phyloP scores from a whole-genome alignment of 2,113 vertebrate species.

The Rhinopomastus cyanomelas region DNA sequence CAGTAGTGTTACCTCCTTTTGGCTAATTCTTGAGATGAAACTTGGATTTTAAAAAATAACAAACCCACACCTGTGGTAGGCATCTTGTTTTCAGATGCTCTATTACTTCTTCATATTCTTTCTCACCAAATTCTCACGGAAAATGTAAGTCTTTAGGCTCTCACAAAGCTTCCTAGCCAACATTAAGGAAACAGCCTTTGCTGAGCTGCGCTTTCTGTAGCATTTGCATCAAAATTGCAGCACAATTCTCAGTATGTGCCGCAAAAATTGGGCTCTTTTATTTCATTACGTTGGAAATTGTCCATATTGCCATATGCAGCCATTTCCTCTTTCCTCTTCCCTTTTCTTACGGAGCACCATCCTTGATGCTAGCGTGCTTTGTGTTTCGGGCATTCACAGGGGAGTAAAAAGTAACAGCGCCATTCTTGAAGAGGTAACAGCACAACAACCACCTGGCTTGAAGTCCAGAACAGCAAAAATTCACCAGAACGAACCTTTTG shows the following conservation, averaged over 20 bases:
- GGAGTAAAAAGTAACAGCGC: conserved; percentile 28
- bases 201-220: conserved; percentile 47
- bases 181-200: conserved; percentile 14
- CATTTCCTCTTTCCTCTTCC: conserved; percentile 21
- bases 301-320: conserved; percentile 63
- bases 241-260: background rate
- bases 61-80: background rate
- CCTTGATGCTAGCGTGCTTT: conserved; percentile 43
- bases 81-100: background rate
- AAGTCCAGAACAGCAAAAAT: conserved; percentile 6
- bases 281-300: conserved; percentile 49
- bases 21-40: background rate
- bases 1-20: background rate
- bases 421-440: conserved; percentile 7
- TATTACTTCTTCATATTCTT: background rate
- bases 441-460: conserved; percentile 12
- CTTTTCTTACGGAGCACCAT: conserved; percentile 32
- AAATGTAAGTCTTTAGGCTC: conserved; percentile 25
- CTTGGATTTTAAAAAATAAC: background rate
- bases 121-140: background rate
- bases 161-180: conserved; percentile 24
- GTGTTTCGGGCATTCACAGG: conserved; percentile 37
- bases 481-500: background rate
- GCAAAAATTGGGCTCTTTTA: conserved; percentile 40
- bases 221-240: conserved; percentile 59